These are phyloP conservation scores for Hyperoplus lanceolatus DNA, from an alignment of 2,797 vertebrate species.

Conservation along the genomic window DNA sequence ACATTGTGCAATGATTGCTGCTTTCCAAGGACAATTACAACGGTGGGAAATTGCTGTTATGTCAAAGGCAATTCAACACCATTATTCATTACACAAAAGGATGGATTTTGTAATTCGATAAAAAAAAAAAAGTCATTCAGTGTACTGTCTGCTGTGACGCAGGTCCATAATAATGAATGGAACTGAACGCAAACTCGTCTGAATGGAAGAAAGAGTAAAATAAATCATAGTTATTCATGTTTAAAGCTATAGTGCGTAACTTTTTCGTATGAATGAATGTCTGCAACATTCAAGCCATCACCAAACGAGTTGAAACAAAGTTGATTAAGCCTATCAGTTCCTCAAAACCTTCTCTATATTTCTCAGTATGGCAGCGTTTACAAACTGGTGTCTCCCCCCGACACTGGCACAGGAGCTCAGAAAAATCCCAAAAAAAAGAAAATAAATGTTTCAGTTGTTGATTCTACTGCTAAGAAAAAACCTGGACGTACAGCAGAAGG, in stretches of 20 bases:
- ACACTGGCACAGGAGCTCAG: too few species aligned
- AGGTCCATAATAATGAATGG: constrained; percentile 23
- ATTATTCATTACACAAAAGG: constrained; percentile 53
- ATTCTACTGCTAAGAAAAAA: too few species aligned
- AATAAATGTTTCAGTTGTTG: too few species aligned
- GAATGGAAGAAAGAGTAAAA: constrained; percentile 24
- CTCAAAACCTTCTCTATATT: too few species aligned
- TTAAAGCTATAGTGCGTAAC: neutral
- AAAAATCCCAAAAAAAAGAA: too few species aligned
- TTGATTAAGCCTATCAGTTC: too few species aligned
- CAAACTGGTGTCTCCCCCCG: too few species aligned
- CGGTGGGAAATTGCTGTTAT: constrained; percentile 53
- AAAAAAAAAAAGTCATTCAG: constrained; percentile 22
- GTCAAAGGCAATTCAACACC: constrained; percentile 51
- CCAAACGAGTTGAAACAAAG: too few species aligned
- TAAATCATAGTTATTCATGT: constrained; percentile 26
- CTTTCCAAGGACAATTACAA: constrained; percentile 75
- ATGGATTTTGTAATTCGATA: constrained; percentile 22
- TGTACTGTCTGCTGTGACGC: constrained; percentile 20
- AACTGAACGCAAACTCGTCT: constrained; percentile 15
- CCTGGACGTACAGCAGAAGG: too few species aligned
- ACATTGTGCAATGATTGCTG: constrained; percentile 35
- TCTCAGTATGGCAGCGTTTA: too few species aligned
- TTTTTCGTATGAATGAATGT: too few species aligned
- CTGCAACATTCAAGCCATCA: too few species aligned